A percentile compares a stretch with the other conserved stretches of the same genome.
Evolutionary conservation across 2,888 invertebrate species (phyloP).

Genomic region (Ormyrus labotus): DNA sequence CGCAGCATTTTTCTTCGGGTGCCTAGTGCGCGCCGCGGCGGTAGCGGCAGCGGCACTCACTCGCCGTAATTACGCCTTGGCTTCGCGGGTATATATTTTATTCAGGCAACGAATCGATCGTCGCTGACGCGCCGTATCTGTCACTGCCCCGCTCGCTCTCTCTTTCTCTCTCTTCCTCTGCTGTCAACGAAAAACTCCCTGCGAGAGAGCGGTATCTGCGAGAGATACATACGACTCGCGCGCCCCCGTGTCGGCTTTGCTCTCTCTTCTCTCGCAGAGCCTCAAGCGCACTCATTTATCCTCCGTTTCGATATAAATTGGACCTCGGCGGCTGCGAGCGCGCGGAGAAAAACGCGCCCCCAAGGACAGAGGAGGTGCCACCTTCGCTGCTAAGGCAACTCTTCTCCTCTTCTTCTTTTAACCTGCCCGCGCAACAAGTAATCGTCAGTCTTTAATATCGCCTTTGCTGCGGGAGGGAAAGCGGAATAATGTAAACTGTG

Average conservation of each 20-base stretch:
- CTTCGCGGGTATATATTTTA: conserved; percentile 63
- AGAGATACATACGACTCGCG: no score
- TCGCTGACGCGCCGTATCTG: conserved; percentile 59
- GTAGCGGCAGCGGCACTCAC: neutral
- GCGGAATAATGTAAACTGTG: neutral
- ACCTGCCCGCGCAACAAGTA: neutral
- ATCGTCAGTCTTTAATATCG: no score
- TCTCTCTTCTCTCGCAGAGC: neutral
- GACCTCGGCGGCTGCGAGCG: conserved; percentile 22
- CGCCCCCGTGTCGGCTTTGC: no score
- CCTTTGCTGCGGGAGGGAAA: neutral
- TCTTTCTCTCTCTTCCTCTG: no score
- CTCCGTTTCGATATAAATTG: conserved; percentile 61
- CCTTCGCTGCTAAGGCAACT: conserved; percentile 46
- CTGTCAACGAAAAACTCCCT: no score
- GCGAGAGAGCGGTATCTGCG: no score
- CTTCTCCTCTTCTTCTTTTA: neutral
- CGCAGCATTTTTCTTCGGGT: conserved; percentile 66
- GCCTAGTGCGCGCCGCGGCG: no score
- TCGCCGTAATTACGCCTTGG: conserved; percentile 64
- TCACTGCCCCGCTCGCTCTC: conserved; percentile 50
- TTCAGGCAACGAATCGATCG: conserved; percentile 61
- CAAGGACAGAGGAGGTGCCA: conserved; percentile 59
- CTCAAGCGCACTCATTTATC: conserved; percentile 39
- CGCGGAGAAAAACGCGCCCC: conserved; percentile 9